These are phyloP conservation scores for Procambarus virginalis DNA, from an alignment of 1,140 invertebrate genomes.

Conservation along the genomic window DNA sequence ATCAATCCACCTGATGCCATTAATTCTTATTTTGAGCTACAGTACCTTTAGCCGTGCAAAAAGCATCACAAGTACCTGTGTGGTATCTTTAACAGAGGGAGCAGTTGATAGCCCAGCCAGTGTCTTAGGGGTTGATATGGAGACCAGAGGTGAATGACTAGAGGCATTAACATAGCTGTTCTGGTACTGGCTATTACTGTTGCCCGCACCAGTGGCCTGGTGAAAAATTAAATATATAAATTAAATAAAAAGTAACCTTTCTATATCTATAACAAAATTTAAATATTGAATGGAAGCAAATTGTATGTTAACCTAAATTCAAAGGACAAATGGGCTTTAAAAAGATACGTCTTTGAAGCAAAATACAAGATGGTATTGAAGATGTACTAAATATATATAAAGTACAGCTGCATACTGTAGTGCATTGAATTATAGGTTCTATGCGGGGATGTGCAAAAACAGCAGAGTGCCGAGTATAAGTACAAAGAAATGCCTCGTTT, in stretches of 20 bases:
- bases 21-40: not conserved
- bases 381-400: too few species aligned
- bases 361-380: too few species aligned
- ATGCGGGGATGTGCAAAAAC: too few species aligned
- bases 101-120: slow-evolving; percentile 44
- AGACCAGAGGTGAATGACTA: slow-evolving; percentile 61
- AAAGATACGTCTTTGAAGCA: too few species aligned
- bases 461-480: too few species aligned
- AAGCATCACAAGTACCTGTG: slow-evolving; percentile 31
- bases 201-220: slow-evolving; percentile 56
- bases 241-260: not conserved
- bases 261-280: not conserved
- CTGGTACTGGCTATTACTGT: slow-evolving; percentile 61
- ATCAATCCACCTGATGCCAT: too few species aligned
- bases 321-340: too few species aligned
- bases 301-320: too few species aligned
- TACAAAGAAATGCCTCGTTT: too few species aligned
- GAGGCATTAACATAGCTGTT: slow-evolving; percentile 64
- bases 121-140: slow-evolving; percentile 53
- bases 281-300: too few species aligned
- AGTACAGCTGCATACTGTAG: too few species aligned
- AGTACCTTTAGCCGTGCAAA: not conserved
- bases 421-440: too few species aligned
- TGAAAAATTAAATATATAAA: not conserved
- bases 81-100: slow-evolving; percentile 47